These are phyloP conservation scores for Eolophus roseicapilla DNA, from an alignment of 2,113 vertebrate species.

Conservation along the genomic window DNA sequence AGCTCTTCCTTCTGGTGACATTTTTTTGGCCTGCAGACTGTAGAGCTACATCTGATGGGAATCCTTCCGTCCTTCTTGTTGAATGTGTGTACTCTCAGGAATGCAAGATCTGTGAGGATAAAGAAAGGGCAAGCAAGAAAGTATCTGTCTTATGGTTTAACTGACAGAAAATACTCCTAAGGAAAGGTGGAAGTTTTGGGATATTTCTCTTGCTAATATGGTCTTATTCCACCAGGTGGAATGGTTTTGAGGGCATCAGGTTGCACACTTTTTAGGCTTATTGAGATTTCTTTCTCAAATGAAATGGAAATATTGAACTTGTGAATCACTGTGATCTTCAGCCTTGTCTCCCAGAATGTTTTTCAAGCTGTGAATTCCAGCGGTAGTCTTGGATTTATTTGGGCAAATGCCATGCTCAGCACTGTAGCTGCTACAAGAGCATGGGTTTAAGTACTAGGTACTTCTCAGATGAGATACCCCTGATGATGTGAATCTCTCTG, in stretches of 20 bases:
- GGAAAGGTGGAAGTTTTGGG: neutral
- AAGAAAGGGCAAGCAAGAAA: neutral
- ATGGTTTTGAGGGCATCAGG: neutral
- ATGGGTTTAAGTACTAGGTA: neutral
- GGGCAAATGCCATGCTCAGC: accelerated
- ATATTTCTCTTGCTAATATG: neutral
- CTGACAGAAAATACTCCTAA: neutral
- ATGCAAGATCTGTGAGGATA: neutral
- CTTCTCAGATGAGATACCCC: neutral
- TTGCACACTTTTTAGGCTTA: neutral
- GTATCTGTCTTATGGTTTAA: neutral
- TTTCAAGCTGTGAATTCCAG: neutral
- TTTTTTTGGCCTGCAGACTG: neutral
- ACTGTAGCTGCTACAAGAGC: neutral
- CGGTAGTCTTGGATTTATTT: neutral
- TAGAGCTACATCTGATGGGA: neutral
- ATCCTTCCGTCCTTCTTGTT: neutral
- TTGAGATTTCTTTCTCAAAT: neutral
- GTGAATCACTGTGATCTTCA: neutral
- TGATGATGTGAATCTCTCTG: neutral
- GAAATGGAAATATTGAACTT: neutral
- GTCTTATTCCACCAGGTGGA: neutral
- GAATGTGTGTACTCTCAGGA: neutral
- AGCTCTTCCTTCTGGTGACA: neutral
- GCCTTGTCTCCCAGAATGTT: neutral